Percentiles rank a stretch among this genome's conserved stretches.
Conservation (phyloP, 2,888 invertebrate genomes). For the Calameuta pallipes region DNA sequence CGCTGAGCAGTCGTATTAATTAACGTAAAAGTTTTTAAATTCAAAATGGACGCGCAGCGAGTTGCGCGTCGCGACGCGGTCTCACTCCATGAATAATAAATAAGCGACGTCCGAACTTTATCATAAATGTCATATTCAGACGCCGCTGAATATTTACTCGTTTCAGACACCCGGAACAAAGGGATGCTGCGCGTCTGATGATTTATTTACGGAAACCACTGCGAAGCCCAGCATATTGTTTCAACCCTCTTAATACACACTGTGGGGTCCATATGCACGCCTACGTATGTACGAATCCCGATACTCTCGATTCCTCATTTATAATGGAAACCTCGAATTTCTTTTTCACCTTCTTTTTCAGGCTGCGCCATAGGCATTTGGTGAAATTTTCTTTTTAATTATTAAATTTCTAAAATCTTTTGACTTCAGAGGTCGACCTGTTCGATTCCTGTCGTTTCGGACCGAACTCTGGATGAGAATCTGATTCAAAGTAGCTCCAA, state of each 20-base stretch:
- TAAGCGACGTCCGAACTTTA: conserved; percentile 42
- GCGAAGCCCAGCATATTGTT: conserved; percentile 17
- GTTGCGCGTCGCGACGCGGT: conserved; percentile 9
- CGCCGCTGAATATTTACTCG: conserved; percentile 45
- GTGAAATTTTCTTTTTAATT: too few relatives aligned
- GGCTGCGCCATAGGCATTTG: too few relatives aligned
- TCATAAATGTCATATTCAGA: conserved; percentile 49
- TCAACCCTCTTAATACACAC: conserved; percentile 20
- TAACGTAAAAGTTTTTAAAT: conserved; percentile 50
- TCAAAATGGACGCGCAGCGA: conserved; percentile 25
- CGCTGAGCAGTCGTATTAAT: conserved; percentile 41
- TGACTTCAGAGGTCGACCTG: too few relatives aligned
- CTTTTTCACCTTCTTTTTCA: too few relatives aligned
- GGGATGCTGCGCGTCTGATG: conserved; percentile 20
- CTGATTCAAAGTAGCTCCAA: too few relatives aligned
- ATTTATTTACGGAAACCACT: conserved; percentile 31
- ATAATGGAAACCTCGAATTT: too few relatives aligned
- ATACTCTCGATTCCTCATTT: too few relatives aligned
- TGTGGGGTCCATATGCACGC: background rate
- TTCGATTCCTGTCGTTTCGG: too few relatives aligned
- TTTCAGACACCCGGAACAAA: conserved; percentile 31
- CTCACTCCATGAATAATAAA: conserved; percentile 47
- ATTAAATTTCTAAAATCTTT: too few relatives aligned
- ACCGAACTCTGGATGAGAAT: too few relatives aligned
- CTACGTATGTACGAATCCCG: too few relatives aligned